phyloP scores from a whole-genome alignment of 2,888 invertebrate species.

The Oscheius sp. region DNA sequence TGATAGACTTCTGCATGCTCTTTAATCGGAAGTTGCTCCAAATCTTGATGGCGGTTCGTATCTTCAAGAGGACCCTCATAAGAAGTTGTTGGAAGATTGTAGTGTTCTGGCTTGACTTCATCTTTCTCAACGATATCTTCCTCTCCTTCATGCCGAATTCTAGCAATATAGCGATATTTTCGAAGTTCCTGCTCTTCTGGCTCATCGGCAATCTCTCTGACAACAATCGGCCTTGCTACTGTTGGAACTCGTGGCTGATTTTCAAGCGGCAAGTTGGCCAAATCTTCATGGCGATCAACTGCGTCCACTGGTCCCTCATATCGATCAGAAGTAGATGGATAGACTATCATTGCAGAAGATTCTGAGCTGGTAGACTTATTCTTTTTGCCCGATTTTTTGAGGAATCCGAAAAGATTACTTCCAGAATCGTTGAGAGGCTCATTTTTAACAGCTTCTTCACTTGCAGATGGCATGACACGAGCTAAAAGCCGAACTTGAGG shows the following conservation, averaged over 20 bases:
- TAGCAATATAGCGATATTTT: constrained; percentile 32
- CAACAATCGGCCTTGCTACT: background rate
- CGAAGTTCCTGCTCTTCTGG: constrained; percentile 2
- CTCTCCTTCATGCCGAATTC: constrained; percentile 39
- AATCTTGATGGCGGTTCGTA: constrained; percentile 19
- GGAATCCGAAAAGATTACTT: constrained; percentile 16
- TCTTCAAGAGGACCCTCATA: constrained; percentile 35
- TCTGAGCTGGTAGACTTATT: background rate
- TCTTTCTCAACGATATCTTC: constrained; percentile 35
- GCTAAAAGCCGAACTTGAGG: constrained; percentile 36
- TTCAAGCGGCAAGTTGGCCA: constrained; percentile 13
- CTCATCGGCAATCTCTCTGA: background rate
- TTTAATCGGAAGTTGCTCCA: background rate
- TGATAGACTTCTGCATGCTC: constrained; percentile 32
- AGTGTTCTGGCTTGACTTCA: constrained; percentile 3
- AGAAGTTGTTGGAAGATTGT: background rate
- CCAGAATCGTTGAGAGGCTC: background rate
- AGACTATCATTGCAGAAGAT: background rate
- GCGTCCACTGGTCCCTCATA: constrained; percentile 20
- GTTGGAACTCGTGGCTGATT: background rate
- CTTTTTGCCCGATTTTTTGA: background rate
- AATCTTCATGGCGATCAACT: constrained; percentile 8
- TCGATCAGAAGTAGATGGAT: background rate
- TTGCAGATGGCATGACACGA: constrained; percentile 18
- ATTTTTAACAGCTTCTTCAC: constrained; percentile 13